These are phyloP conservation scores for Aegotheles bennettii DNA, from an alignment of 2,113 vertebrate species.

Conservation along the genomic window DNA sequence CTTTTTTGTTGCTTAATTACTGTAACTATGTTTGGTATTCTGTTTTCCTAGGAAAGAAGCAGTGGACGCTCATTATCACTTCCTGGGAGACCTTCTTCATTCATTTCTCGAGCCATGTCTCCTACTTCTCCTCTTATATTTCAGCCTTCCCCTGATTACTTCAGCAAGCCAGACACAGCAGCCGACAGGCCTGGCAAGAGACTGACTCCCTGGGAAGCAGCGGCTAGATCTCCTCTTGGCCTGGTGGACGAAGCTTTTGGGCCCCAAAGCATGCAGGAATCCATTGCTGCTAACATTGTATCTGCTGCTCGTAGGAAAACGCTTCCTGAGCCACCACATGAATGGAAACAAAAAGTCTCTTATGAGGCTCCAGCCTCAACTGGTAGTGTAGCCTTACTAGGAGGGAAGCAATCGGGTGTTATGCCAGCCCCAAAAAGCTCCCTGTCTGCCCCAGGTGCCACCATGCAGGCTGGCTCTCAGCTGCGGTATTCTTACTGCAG, in stretches of 20 bases:
- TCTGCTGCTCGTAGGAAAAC: constrained; percentile 86
- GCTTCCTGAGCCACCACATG: constrained; percentile 76
- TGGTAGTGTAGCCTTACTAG: neutral
- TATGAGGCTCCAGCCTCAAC: constrained; percentile 56
- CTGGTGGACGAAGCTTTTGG: constrained; percentile 89
- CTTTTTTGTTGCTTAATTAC: neutral
- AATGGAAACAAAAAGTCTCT: constrained; percentile 81
- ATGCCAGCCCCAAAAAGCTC: constrained; percentile 56
- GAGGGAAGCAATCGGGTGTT: constrained; percentile 47
- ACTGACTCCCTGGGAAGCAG: constrained; percentile 90
- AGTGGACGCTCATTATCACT: constrained; percentile 78
- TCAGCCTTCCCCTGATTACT: constrained; percentile 46
- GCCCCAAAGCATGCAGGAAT: constrained; percentile 81
- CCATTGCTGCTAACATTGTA: constrained; percentile 80
- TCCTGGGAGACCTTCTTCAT: constrained; percentile 67
- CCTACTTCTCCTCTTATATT: constrained; percentile 60
- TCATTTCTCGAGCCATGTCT: constrained; percentile 54
- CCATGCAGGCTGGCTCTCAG: constrained; percentile 66
- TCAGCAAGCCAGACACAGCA: constrained; percentile 54
- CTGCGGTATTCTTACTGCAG: constrained; percentile 70
- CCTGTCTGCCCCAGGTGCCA: constrained; percentile 34
- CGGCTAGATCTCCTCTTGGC: constrained; percentile 85
- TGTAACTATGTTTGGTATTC: neutral
- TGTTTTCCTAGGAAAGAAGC: constrained; percentile 65
- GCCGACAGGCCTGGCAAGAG: constrained; percentile 73